Evolutionary conservation across 2,797 vertebrate species (phyloP).

Genomic region (Picus viridis): DNA sequence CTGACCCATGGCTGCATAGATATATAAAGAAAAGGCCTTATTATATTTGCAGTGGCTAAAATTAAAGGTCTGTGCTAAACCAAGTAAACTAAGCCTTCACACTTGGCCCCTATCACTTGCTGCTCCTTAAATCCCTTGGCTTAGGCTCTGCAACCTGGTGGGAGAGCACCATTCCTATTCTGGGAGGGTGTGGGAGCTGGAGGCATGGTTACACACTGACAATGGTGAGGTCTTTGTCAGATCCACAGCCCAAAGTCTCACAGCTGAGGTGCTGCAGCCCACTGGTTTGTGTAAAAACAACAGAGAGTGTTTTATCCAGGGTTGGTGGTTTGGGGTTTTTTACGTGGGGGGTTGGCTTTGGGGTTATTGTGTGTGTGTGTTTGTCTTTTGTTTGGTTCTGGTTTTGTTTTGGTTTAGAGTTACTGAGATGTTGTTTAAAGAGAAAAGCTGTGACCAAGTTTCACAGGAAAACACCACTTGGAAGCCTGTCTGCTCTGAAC

Average conservation of each 20-base stretch:
- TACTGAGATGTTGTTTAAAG: not conserved
- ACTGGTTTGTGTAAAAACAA: not conserved
- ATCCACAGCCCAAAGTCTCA: not conserved
- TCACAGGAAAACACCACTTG: not conserved
- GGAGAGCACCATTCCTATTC: conserved; percentile 6
- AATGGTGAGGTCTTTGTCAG: not conserved
- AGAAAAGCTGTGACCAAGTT: conserved; percentile 16
- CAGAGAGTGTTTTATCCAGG: conserved; percentile 8
- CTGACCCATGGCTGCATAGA: conserved; percentile 29
- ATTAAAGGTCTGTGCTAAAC: conserved; percentile 42
- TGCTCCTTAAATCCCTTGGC: conserved; percentile 34
- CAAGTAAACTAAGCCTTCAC: conserved; percentile 51
- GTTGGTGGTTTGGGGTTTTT: too few relatives aligned
- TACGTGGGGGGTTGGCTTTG: too few relatives aligned
- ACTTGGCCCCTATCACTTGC: not conserved
- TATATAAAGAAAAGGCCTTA: conserved; percentile 62
- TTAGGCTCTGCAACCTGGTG: conserved; percentile 24
- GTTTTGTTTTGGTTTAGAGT: not conserved
- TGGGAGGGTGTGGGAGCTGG: conserved; percentile 2
- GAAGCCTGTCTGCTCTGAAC: not conserved
- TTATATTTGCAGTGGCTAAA: conserved; percentile 52
- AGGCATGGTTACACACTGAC: not conserved
- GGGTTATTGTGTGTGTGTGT: too few relatives aligned
- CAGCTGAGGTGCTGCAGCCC: not conserved
- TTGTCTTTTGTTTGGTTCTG: too few relatives aligned